Conservation (phyloP, 2,113 vertebrate species). For the Misgurnus anguillicaudatus region DNA sequence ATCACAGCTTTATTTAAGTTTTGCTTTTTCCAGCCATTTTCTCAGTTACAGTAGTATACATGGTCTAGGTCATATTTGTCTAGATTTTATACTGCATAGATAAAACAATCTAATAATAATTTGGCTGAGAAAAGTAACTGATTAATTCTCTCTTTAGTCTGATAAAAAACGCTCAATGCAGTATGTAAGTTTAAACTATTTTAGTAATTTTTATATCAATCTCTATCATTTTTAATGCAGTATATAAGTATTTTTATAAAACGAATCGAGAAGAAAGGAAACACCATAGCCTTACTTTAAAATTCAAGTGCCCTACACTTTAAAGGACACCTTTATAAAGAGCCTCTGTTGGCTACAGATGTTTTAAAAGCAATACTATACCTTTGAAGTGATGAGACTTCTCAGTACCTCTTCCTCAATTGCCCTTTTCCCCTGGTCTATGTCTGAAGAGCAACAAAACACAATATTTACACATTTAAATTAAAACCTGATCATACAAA, state of each 20-base stretch:
- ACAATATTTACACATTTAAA: not conserved
- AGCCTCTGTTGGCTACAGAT: not conserved
- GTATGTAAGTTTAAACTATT: not conserved
- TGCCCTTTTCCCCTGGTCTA: slow-evolving; percentile 85
- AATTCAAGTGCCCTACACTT: slow-evolving; percentile 5
- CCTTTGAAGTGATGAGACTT: slow-evolving; percentile 89
- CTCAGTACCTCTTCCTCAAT: slow-evolving; percentile 88
- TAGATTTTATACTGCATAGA: slow-evolving; percentile 1
- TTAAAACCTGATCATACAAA: not conserved
- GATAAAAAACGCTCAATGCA: too few relatives aligned
- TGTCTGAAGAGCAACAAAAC: slow-evolving; percentile 71
- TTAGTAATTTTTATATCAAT: too few relatives aligned
- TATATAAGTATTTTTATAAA: not conserved
- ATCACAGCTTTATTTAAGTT: not conserved
- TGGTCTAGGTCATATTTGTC: not conserved
- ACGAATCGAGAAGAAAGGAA: not conserved
- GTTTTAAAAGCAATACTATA: slow-evolving; percentile 62
- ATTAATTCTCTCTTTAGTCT: not conserved
- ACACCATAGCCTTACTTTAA: slow-evolving; percentile 4
- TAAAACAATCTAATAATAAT: not conserved
- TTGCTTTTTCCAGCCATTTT: not conserved
- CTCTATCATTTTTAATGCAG: too few relatives aligned
- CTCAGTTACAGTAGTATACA: not conserved
- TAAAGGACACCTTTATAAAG: slow-evolving; percentile 5
- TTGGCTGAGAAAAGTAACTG: not conserved